phyloP scores from a whole-genome alignment of 1,140 invertebrate species.

The Eumaeus atala region DNA sequence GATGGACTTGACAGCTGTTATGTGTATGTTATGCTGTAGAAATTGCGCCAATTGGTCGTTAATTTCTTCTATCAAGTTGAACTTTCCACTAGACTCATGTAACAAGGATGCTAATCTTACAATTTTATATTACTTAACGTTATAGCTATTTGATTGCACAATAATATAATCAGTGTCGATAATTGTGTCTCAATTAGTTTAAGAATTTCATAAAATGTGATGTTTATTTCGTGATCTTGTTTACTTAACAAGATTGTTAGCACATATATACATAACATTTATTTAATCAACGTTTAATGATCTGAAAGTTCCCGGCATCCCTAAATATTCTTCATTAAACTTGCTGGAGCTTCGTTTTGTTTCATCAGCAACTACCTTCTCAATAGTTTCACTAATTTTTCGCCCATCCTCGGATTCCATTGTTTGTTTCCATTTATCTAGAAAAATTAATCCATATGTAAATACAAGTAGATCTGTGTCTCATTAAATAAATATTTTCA shows the following conservation, averaged over 20 bases:
- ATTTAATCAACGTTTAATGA: constrained; percentile 38
- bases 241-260: constrained; percentile 4
- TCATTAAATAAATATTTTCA: too few species aligned
- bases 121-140: too few species aligned
- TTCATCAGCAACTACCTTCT: constrained; percentile 26
- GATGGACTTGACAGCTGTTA: too few species aligned
- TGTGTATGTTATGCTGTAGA: too few species aligned
- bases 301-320: constrained; percentile 39
- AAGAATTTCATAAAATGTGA: not conserved
- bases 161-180: not conserved
- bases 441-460: not conserved
- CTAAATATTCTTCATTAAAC: constrained; percentile 36
- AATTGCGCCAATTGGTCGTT: too few species aligned
- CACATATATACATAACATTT: too few species aligned
- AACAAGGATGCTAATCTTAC: too few species aligned
- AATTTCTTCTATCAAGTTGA: too few species aligned
- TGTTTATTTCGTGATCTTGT: constrained; percentile 1
- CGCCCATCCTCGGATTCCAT: constrained; percentile 17
- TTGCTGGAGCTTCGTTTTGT: constrained; percentile 20
- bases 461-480: too few species aligned
- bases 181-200: not conserved
- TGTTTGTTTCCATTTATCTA: constrained; percentile 19
- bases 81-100: too few species aligned
- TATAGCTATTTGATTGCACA: too few species aligned
- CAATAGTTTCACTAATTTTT: constrained; percentile 17